These are phyloP conservation scores for Nezara viridula DNA, from an alignment of 2,888 invertebrate species.

Conservation along the genomic window DNA sequence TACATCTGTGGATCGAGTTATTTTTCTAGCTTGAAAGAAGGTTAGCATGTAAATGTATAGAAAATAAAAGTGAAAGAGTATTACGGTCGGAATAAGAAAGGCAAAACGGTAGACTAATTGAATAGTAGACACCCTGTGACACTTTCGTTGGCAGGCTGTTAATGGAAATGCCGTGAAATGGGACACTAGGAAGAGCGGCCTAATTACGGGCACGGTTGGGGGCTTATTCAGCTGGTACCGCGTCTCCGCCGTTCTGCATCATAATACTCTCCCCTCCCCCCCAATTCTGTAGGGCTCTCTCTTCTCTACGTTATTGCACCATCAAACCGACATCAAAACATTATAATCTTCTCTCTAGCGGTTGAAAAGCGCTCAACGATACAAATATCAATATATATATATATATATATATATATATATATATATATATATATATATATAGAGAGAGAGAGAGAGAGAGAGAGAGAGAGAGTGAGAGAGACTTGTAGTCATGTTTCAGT, in stretches of 20 bases:
- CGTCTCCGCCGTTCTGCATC: not conserved
- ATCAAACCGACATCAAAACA: too few species aligned
- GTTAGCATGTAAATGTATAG: too few species aligned
- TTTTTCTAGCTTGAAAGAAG: too few species aligned
- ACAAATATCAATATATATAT: too few species aligned
- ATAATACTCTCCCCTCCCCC: not conserved
- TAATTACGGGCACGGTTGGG: slow-evolving; percentile 1
- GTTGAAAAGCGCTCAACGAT: too few species aligned
- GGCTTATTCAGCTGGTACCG: not conserved
- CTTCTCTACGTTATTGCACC: too few species aligned
- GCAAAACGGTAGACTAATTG: slow-evolving; percentile 23
- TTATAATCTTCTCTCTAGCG: too few species aligned
- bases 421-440: too few species aligned
- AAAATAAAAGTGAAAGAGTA: not conserved
- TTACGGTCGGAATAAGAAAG: not conserved
- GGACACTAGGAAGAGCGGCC: not conserved
- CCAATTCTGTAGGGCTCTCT: not conserved
- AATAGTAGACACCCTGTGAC: slow-evolving; percentile 26
- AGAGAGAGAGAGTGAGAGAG: not conserved
- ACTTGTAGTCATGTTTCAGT: too few species aligned
- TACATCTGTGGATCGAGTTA: too few species aligned
- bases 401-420: too few species aligned
- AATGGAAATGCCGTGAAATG: slow-evolving; percentile 34
- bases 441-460: too few species aligned
- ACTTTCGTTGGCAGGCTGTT: not conserved